Conservation (phyloP, 2,113 vertebrate genomes). For the Mohoua ochrocephala region DNA sequence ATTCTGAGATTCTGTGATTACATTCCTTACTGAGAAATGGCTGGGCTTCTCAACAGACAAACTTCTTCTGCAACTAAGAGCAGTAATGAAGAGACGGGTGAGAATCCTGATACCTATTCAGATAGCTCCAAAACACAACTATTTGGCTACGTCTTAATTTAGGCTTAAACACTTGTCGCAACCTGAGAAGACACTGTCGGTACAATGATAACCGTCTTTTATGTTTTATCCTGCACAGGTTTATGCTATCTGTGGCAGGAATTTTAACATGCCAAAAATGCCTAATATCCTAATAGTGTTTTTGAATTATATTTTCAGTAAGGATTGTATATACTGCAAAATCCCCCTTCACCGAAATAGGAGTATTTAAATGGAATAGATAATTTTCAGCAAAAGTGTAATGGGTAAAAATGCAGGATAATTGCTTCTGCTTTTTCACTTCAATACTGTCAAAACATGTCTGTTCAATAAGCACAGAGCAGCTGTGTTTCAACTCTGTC, state of each 20-base stretch:
- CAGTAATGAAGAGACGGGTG: background rate
- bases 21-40: background rate
- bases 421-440: background rate
- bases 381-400: background rate
- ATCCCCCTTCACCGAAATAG: background rate
- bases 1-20: background rate
- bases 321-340: background rate
- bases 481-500: background rate
- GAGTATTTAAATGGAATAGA: background rate
- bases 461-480: background rate
- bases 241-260: background rate
- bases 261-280: background rate
- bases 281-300: rapidly evolving
- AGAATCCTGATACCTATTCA: background rate
- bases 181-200: background rate
- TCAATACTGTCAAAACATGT: background rate
- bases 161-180: background rate
- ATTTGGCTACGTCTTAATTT: background rate
- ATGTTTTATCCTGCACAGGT: background rate
- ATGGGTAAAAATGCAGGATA: background rate
- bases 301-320: background rate
- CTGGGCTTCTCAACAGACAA: background rate
- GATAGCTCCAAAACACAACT: background rate
- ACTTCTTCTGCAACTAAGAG: background rate
- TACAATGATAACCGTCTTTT: background rate